These are phyloP conservation scores for Argyra leucocephala DNA, from an alignment of 2,888 invertebrate genomes.

Conservation along the genomic window DNA sequence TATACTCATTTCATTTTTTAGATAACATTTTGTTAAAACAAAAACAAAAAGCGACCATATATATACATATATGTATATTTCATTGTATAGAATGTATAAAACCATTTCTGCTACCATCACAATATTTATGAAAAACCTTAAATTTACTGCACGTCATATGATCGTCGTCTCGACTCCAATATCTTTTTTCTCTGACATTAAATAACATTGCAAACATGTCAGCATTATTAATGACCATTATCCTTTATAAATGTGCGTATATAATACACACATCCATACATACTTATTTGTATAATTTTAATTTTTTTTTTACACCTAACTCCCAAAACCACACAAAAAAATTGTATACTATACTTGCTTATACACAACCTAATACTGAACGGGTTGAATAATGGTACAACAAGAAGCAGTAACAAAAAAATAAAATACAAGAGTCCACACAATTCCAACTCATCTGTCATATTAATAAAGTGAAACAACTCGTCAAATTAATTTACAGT, in stretches of 20 bases:
- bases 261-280: not conserved
- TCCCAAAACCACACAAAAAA: not conserved
- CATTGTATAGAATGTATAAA: too few relatives aligned
- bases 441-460: constrained; percentile 18
- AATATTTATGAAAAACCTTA: not conserved
- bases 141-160: not conserved
- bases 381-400: not conserved
- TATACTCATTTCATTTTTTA: not conserved
- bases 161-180: too few relatives aligned
- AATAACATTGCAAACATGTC: constrained; percentile 6
- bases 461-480: constrained; percentile 17
- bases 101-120: too few relatives aligned
- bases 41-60: too few relatives aligned
- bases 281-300: not conserved
- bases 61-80: too few relatives aligned
- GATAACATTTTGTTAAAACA: not conserved
- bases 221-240: not conserved
- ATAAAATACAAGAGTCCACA: not conserved
- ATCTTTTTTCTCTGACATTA: constrained; percentile 1
- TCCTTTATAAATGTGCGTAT: not conserved
- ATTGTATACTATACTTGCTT: not conserved
- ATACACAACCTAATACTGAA: not conserved
- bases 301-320: not conserved
- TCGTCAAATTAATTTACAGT: constrained; percentile 8
- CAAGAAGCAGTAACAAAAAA: not conserved